Evolutionary conservation across 2,113 vertebrate species (phyloP), one percentile per base, ranked within the genome.

Genomic region (Gnathonemus echidnorhynchus): DNA sequence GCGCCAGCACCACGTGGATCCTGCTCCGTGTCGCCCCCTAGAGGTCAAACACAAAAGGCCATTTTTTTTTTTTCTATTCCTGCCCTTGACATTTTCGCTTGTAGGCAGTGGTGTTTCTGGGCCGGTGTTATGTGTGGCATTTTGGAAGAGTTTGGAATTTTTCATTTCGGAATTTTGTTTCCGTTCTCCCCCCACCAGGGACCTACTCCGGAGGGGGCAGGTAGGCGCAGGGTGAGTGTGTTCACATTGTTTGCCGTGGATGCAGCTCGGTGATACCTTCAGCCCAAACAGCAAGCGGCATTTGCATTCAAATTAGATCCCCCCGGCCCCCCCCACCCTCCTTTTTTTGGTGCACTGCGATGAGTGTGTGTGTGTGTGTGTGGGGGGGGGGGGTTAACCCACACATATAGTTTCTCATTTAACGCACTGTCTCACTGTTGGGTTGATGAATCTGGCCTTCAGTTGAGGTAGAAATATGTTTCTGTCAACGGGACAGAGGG

Each of bases 41-140:
- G 66, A 93, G 95, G 94, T 95, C 94, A 92, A 87, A 91, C 92
- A 93, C 95, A 94, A 95, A 93, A 95, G 93, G 93, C 93, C 93
- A 94, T 56, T 21, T 3, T 52, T 52, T 17, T 17, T 52, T 19
- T 94, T 94, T 93, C 94, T 94, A 92, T 90, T 94, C 94, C 91
- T 92, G 91, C 62, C 93, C 94, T 93, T 94, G 93, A 92, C 90
- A 52, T 91, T 87, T 80, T 92, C 92, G 92, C 93, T 92, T 88
- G 92, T 91, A 88, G 92, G 74, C 35, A 92, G 92, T 92, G 93
- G 35, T 87, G 48, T 87, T 21, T 87, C 49, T 87, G 49, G 83
- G 45, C 46, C 1, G n/a, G 45, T 21, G 83, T 27, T 39, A 49
- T 42, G 35, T 7, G 35, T 8, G 35, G 35, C 5, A 42, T 39